phyloP scores from a whole-genome alignment of 2,888 invertebrate species.

The Punctoribates punctum region DNA sequence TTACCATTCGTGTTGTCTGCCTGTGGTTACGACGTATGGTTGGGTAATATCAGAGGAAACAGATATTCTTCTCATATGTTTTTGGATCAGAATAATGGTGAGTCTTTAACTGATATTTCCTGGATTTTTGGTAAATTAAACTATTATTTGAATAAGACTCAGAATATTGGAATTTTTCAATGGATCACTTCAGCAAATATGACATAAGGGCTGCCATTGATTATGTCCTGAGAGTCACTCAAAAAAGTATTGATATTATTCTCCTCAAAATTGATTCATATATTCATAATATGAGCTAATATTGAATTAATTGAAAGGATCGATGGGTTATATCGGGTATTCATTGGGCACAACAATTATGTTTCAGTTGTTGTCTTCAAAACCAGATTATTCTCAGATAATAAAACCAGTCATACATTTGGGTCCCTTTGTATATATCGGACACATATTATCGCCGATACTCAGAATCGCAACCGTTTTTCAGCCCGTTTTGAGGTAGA shows the following conservation, averaged over 20 bases:
- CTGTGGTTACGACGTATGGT: slow-evolving; percentile 57
- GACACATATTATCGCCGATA: slow-evolving; percentile 31
- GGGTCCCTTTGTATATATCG: slow-evolving; percentile 38
- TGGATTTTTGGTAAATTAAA: too few species aligned
- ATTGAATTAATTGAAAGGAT: not conserved
- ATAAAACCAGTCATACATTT: slow-evolving; percentile 33
- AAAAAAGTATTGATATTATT: not conserved
- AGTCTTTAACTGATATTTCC: too few species aligned
- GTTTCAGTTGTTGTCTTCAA: slow-evolving; percentile 33
- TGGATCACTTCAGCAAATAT: not conserved
- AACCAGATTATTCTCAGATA: slow-evolving; percentile 1
- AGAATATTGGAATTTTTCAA: not conserved
- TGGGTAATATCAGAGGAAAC: slow-evolving; percentile 58
- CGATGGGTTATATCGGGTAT: slow-evolving; percentile 22
- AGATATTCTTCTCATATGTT: slow-evolving; percentile 54
- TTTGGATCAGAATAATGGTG: too few species aligned
- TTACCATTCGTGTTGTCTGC: slow-evolving; percentile 4
- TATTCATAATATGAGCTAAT: not conserved
- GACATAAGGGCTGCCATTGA: slow-evolving; percentile 33
- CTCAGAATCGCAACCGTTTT: not conserved
- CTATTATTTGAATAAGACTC: not conserved
- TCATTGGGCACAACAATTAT: slow-evolving; percentile 38
- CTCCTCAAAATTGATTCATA: not conserved
- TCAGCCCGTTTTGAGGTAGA: too few species aligned
- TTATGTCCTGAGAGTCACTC: not conserved